Evolutionary conservation across 2,797 vertebrate species (phyloP).

Genomic region (Chaetophractus vellerosus): DNA sequence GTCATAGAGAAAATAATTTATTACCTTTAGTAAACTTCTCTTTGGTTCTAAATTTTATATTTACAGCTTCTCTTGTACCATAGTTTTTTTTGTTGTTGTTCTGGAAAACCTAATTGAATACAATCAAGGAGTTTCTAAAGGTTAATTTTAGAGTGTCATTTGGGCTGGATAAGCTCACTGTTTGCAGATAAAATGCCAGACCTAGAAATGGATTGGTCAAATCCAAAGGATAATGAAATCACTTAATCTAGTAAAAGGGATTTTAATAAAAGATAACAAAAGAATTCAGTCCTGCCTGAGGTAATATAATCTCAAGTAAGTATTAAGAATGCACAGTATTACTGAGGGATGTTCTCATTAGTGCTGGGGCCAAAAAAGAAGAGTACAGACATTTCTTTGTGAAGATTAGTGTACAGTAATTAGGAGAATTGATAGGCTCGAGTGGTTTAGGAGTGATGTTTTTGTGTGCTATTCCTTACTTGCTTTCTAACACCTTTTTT

Average conservation of each 20-base stretch:
- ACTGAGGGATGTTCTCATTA: slow-evolving; percentile 60
- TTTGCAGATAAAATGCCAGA: slow-evolving; percentile 69
- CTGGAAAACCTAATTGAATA: neutral
- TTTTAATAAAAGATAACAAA: slow-evolving; percentile 68
- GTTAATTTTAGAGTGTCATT: slow-evolving; percentile 60
- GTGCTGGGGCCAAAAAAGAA: neutral
- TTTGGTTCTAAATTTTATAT: neutral
- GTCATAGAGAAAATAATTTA: neutral
- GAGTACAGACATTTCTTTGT: slow-evolving; percentile 17
- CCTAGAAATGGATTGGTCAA: slow-evolving; percentile 64
- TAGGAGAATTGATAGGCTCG: neutral
- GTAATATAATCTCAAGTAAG: slow-evolving; percentile 57
- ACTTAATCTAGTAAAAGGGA: slow-evolving; percentile 67
- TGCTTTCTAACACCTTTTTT: neutral
- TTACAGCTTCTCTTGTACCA: neutral
- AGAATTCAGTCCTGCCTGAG: slow-evolving; percentile 57
- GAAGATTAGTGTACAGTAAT: neutral
- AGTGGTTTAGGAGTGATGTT: neutral
- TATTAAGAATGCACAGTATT: slow-evolving; percentile 36
- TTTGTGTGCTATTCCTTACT: neutral
- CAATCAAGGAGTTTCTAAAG: neutral
- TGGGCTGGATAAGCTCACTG: slow-evolving; percentile 55
- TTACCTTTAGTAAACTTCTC: neutral
- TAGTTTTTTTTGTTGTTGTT: neutral
- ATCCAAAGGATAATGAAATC: slow-evolving; percentile 70